Evolutionary conservation across 2,888 invertebrate genomes (phyloP), one percentile per base, ranked within the genome.

Genomic region (Biston betularia): DNA sequence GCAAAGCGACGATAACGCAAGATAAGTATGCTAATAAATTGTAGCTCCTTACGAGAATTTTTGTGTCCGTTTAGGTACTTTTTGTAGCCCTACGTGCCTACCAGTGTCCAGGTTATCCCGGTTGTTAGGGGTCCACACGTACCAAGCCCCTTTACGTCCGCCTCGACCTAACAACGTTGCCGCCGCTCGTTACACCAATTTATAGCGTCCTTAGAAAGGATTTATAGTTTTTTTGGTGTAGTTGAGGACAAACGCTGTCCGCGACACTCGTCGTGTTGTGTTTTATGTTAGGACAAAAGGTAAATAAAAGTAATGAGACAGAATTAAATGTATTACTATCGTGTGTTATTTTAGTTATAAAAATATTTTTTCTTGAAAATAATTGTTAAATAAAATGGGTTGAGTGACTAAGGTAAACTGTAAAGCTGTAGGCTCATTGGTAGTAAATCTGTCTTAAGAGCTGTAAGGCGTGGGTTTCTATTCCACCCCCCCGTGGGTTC

Each of bases 201-300:
- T 89, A 89, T 89, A 82, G 85, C 84, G 73, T 83, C 84, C 87
- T 87, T 85, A 87, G 80, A 84, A 81, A 79, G 85, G 85, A 88
- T 89, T 89, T 89, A 88, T 88, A 84, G 81, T 87, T 86, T 85
- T 64, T 82, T 83, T 81, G 66, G 81, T 53, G 58, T 54, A 58
- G 57, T 62, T 63, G 74, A 76, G 71, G 61, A 65, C 62, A 62
- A 53, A 40, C 53, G 53, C 66, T 77, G 78, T 78, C 77, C 68
- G 75, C 71, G 74, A 72, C 75, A 75, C 74, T 73, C 72, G 68
- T 69, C 50, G 71, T 50, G 61, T 54, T 53, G 54, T 59, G 49
- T 61, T 66, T 62, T 62, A 66, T 61, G 53, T 57, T 38, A 44
- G 38, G 45, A 45, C 24, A 45, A 53, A 42, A 54, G 54, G 42